These are phyloP conservation scores for Thunnus maccoyii DNA, from an alignment of 2,113 vertebrate genomes.

Conservation along the genomic window DNA sequence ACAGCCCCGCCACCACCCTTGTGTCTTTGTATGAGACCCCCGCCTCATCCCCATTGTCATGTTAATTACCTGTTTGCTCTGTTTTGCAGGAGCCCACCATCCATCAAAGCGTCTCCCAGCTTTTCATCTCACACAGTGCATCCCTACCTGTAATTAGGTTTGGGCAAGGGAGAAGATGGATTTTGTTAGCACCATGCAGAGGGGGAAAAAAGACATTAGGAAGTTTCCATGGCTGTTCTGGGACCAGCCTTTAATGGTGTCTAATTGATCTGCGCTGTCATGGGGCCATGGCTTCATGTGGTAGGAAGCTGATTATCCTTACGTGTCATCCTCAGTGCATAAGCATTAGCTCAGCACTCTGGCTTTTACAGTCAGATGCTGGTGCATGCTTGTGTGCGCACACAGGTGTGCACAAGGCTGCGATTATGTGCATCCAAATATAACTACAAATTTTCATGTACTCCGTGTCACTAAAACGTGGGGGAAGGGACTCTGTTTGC, in stretches of 20 bases:
- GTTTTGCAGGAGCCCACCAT: conserved; percentile 70
- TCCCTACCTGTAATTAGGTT: conserved; percentile 82
- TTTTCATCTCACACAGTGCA: conserved; percentile 69
- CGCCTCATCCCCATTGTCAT: conserved; percentile 77
- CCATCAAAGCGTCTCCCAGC: conserved; percentile 72
- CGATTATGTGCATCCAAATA: conserved; percentile 36
- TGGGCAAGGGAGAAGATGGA: conserved; percentile 62
- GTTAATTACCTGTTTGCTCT: conserved; percentile 76
- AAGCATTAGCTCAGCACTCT: conserved; percentile 40
- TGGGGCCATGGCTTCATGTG: conserved; percentile 63
- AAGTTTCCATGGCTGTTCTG: conserved; percentile 71
- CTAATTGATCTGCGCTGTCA: conserved; percentile 81
- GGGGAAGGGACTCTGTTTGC: conserved; percentile 28
- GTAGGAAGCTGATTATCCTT: conserved; percentile 65
- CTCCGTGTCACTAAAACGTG: conserved; percentile 27
- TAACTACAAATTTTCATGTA: conserved; percentile 8
- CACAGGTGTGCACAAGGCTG: conserved; percentile 19
- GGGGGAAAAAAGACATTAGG: conserved; percentile 70
- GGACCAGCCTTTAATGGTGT: conserved; percentile 73
- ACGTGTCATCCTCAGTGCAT: conserved; percentile 48
- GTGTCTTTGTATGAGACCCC: conserved; percentile 76
- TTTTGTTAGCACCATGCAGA: conserved; percentile 57
- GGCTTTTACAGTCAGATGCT: conserved; percentile 38
- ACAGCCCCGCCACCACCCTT: conserved; percentile 29
- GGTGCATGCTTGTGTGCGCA: conserved; percentile 2